Evolutionary conservation across 1,140 invertebrate genomes (phyloP).

Genomic region (Pemphigus obesinymphae): DNA sequence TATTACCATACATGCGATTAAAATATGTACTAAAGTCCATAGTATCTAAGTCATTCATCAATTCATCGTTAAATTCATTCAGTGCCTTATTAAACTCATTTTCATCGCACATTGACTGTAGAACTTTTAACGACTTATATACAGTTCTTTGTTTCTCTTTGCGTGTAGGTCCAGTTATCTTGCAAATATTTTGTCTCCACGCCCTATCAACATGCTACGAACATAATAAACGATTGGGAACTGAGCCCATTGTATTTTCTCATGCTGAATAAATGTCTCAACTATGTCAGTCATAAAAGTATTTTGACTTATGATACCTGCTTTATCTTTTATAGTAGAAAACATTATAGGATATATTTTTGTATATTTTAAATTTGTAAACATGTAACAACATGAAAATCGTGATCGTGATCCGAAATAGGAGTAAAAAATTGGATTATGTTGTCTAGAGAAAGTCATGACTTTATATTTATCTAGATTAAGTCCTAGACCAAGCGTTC

Average conservation of each 20-base stretch:
- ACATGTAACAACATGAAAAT: not conserved
- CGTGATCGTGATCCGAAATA: too few relatives aligned
- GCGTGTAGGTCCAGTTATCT: not conserved
- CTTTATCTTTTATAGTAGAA: not conserved
- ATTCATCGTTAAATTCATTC: not conserved
- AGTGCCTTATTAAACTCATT: not conserved
- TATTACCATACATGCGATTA: not conserved
- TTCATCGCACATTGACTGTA: not conserved
- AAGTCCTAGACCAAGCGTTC: too few relatives aligned
- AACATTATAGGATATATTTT: not conserved
- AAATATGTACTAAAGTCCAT: not conserved
- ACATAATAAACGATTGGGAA: not conserved
- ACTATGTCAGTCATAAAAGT: not conserved
- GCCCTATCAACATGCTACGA: not conserved
- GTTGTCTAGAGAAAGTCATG: too few relatives aligned
- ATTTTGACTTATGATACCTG: not conserved
- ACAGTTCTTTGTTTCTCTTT: not conserved
- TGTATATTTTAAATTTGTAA: constrained; percentile 5
- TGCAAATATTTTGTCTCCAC: not conserved
- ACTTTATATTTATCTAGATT: too few relatives aligned
- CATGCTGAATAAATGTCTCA: not conserved
- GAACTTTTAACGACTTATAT: not conserved
- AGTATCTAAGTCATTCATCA: not conserved
- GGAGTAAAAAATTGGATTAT: too few relatives aligned
- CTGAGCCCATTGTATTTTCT: not conserved